Base-by-base conservation (phyloP, 1,140 invertebrate genomes). In the Neodiprion virginianus region DNA sequence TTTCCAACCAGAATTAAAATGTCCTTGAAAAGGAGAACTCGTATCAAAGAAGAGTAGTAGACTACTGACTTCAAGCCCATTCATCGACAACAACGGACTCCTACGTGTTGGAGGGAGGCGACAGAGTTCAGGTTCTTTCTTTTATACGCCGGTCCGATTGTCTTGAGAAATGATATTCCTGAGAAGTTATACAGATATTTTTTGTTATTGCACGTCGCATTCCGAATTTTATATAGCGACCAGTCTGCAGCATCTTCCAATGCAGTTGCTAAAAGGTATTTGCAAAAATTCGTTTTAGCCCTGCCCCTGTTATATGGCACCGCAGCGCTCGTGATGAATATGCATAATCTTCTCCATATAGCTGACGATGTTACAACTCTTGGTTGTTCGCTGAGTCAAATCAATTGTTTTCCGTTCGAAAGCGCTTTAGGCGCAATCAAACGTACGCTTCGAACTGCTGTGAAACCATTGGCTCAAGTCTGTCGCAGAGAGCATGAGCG, bases 41-140 rank as follows among this genome's bases (percentile, higher is more conserved):
- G 14, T 77, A 40, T 7, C 49, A n/a, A 8, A 7, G 17, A 50
- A 72, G 17, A 77, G 73, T n/a, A 77, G 73, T n/a, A 74, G 76
- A 47, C 71, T 83, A 69, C 48, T 70, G 72, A 78, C 72, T 65
- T 76, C 89, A 14, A 81, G 79, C 28, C 87, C 86, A 14, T 86
- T 85, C 73, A 40, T 90, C 12, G 86, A 88, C 74, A 14, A 83
- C 21, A n/a, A 81, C 11, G 81, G 81, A 8, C 67, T 88, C 17
- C 65, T 89, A 61, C 77, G 87, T 23, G 87, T 89, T 1, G 88
- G 88, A 7, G 85, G 88, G 21, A 73, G 88, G 74, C 61, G 89
- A 3, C 70, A 72, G n/a, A 73, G 87, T 53, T 74, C 85, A 1
- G 69, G 72, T n/a, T 21, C 17, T 21, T 21, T 21, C 17, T 21